Evolutionary conservation across 2,888 invertebrate species (phyloP).

Genomic region (Lomographa bimaculata): DNA sequence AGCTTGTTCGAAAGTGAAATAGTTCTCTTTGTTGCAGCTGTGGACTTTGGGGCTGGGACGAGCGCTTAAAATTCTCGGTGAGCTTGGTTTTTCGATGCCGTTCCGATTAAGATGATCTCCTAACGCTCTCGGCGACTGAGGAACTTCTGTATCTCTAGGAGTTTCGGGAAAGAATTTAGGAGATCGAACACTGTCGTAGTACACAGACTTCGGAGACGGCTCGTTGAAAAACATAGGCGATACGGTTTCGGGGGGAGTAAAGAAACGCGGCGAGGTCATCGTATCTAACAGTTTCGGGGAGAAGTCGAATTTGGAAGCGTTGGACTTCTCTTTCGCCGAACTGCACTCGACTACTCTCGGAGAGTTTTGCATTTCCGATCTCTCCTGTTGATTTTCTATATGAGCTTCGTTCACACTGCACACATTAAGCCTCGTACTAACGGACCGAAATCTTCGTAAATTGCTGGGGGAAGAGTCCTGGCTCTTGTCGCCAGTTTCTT

Average conservation of each 20-base stretch:
- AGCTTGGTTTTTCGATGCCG: conserved; percentile 67
- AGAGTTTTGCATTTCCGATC: conserved; percentile 70
- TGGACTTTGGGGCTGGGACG: conserved; percentile 72
- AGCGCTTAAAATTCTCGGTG: conserved; percentile 60
- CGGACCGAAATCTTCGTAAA: conserved; percentile 64
- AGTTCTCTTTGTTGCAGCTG: conserved; percentile 74
- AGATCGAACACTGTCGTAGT: conserved; percentile 71
- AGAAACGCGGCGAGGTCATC: conserved; percentile 69
- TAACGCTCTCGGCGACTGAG: conserved; percentile 66
- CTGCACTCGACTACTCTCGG: conserved; percentile 68
- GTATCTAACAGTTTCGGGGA: conserved; percentile 71
- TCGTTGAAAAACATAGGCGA: conserved; percentile 75
- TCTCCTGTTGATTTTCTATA: conserved; percentile 59
- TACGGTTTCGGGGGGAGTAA: conserved; percentile 72
- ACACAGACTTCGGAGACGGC: conserved; percentile 73
- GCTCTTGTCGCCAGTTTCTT: conserved; percentile 38
- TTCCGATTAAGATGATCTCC: conserved; percentile 67
- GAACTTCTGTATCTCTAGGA: conserved; percentile 61
- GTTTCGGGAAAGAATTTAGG: conserved; percentile 77
- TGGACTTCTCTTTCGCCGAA: conserved; percentile 70
- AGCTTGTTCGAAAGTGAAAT: conserved; percentile 67
- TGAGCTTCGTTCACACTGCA: conserved; percentile 63
- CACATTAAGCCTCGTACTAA: conserved; percentile 71
- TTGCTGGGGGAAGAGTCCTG: conserved; percentile 62
- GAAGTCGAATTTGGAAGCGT: conserved; percentile 70